Evolutionary conservation across 2,888 invertebrate species (phyloP).

Genomic region (Pristionchus japonicus): DNA sequence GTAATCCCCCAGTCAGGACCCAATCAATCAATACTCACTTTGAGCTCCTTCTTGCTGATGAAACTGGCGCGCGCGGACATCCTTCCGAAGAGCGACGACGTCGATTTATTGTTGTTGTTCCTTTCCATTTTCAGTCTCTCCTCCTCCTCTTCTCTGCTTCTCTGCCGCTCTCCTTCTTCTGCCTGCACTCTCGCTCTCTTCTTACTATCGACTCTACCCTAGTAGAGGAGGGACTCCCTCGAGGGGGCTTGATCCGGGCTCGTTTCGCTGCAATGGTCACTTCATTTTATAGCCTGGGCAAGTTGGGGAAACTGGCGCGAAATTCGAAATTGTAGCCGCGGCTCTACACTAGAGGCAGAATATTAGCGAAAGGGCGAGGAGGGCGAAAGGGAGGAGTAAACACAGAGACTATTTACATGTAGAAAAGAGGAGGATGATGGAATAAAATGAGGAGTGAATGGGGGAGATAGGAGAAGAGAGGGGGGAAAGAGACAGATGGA

Average conservation of each 20-base stretch:
- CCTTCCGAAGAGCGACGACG: slow-evolving; percentile 44
- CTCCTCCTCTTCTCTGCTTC: slow-evolving; percentile 13
- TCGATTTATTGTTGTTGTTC: slow-evolving; percentile 36
- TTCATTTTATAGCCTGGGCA: background rate
- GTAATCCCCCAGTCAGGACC: background rate
- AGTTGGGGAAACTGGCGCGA: background rate
- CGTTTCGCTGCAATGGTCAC: background rate
- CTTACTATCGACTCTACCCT: slow-evolving; percentile 39
- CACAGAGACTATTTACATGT: slow-evolving; percentile 38
- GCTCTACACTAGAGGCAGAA: slow-evolving; percentile 43
- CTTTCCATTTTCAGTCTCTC: slow-evolving; percentile 28
- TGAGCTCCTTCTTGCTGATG: slow-evolving; percentile 45
- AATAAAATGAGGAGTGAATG: slow-evolving; percentile 37
- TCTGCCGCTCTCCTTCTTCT: slow-evolving; percentile 27
- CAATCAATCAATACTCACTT: slow-evolving; percentile 20
- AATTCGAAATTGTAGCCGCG: slow-evolving; percentile 9
- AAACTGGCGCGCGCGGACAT: slow-evolving; percentile 36
- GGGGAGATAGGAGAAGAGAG: slow-evolving; percentile 21
- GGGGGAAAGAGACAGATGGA: slow-evolving; percentile 40
- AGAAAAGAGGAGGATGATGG: slow-evolving; percentile 29
- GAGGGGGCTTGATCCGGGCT: background rate
- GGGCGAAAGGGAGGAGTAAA: slow-evolving; percentile 29
- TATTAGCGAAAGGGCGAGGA: slow-evolving; percentile 40
- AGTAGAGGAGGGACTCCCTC: slow-evolving; percentile 17
- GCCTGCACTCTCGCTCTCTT: background rate